Evolutionary conservation across 1,140 invertebrate species (phyloP).

Genomic region (Amphibalanus amphitrite): DNA sequence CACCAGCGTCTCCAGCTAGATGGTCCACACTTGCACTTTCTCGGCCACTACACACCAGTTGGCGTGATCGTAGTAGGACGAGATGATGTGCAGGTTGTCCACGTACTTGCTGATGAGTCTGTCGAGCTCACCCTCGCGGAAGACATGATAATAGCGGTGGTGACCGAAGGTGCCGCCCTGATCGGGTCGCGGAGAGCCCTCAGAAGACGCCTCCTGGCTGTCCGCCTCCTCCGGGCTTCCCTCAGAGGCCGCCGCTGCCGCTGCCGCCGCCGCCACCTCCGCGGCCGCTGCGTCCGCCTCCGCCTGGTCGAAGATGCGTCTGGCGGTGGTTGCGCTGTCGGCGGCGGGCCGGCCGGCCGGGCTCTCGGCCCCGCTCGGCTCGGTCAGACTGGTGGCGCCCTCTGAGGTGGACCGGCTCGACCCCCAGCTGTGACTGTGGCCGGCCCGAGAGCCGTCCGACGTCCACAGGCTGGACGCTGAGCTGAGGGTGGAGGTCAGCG

Average conservation of each 20-base stretch:
- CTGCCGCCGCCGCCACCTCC: background rate
- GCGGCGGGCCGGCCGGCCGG: background rate
- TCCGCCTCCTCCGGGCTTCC: background rate
- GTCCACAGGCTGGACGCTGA: background rate
- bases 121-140: constrained; percentile 84
- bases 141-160: constrained; percentile 93
- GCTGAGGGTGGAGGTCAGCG: background rate
- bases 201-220: constrained; percentile 40
- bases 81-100: constrained; percentile 78
- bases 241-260: background rate
- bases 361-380: background rate
- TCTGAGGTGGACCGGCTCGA: no score
- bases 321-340: constrained; percentile 1
- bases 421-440: no score
- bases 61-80: constrained; percentile 87
- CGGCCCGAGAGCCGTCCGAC: background rate
- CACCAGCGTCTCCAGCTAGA: constrained; percentile 42
- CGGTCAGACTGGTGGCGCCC: background rate
- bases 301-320: background rate
- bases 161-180: constrained; percentile 57
- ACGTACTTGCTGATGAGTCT: constrained; percentile 83
- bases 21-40: constrained; percentile 91
- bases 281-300: background rate
- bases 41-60: constrained; percentile 94
- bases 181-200: constrained; percentile 56